Evolutionary conservation across 2,113 vertebrate species (phyloP).

Genomic region (Gallinago media): DNA sequence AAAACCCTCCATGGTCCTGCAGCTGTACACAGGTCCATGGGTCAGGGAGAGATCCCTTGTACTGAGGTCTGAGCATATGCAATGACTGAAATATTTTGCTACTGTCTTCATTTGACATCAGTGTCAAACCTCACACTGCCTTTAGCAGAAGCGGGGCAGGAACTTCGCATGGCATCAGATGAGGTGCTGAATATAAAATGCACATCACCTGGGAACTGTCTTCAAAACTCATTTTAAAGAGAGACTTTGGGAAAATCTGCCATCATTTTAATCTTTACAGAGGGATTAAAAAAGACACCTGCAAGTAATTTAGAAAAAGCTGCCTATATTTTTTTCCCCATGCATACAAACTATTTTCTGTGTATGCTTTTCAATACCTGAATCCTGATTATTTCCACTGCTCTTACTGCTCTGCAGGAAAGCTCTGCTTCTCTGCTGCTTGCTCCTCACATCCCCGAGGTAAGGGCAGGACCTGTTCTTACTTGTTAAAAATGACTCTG

Average conservation of each 20-base stretch:
- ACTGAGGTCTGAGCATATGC: neutral
- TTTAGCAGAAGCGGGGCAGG: neutral
- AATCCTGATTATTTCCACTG: neutral
- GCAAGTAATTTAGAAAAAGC: constrained; percentile 27
- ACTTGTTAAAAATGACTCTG: neutral
- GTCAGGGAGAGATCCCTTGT: neutral
- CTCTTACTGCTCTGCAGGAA: neutral
- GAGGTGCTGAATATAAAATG: neutral
- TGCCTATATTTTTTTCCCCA: neutral
- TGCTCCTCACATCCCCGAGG: neutral
- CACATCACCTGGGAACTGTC: neutral
- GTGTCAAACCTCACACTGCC: neutral
- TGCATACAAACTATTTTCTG: neutral
- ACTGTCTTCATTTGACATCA: neutral
- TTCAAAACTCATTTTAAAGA: neutral
- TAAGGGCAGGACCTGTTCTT: neutral
- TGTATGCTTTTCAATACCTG: neutral
- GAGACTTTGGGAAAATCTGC: neutral
- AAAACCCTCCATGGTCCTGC: neutral
- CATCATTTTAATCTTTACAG: neutral
- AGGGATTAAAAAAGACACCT: neutral
- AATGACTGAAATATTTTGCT: neutral
- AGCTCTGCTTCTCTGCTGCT: neutral
- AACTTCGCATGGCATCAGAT: neutral
- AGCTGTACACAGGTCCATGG: neutral